A percentile compares a stretch with the other conserved stretches of the same genome.
These are phyloP conservation scores for Agrilus planipennis DNA, from an alignment of 1,140 invertebrate species.

Conservation along the genomic window DNA sequence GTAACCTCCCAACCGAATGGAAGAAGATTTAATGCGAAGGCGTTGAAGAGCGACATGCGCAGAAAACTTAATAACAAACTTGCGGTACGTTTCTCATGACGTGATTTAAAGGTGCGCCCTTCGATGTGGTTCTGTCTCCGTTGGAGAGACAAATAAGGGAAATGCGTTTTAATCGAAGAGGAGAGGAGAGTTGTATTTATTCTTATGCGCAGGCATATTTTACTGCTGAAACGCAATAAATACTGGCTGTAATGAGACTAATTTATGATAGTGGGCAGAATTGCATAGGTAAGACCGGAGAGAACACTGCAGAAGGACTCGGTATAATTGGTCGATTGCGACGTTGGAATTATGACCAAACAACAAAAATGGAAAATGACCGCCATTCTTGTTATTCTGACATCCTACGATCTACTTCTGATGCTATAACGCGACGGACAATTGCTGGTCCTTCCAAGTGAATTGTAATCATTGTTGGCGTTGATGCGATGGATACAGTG, in stretches of 20 bases:
- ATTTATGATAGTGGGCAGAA: constrained; percentile 11
- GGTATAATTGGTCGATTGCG: constrained; percentile 10
- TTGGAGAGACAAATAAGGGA: constrained; percentile 1
- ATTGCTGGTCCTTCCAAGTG: too few species aligned
- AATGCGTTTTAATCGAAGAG: constrained; percentile 2
- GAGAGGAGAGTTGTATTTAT: constrained; percentile 10
- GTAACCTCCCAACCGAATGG: too few species aligned
- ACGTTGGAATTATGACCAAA: constrained; percentile 10
- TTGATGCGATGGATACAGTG: too few species aligned
- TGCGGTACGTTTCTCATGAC: too few species aligned
- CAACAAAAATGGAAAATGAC: constrained; percentile 8
- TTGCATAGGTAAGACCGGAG: constrained; percentile 13
- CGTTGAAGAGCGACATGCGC: too few species aligned
- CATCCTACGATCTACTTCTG: too few species aligned
- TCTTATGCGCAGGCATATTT: constrained; percentile 7
- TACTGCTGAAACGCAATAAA: constrained; percentile 13
- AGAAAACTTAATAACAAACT: too few species aligned
- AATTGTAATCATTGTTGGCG: too few species aligned
- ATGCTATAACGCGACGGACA: too few species aligned
- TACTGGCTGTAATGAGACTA: constrained; percentile 12
- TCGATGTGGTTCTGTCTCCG: too few species aligned
- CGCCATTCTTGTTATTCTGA: not conserved
- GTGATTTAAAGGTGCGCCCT: too few species aligned
- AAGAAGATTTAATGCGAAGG: too few species aligned
- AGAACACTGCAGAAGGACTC: not conserved